Evolutionary conservation across 2,888 invertebrate genomes (phyloP).

Genomic region (Dasysyrphus albostriatus): DNA sequence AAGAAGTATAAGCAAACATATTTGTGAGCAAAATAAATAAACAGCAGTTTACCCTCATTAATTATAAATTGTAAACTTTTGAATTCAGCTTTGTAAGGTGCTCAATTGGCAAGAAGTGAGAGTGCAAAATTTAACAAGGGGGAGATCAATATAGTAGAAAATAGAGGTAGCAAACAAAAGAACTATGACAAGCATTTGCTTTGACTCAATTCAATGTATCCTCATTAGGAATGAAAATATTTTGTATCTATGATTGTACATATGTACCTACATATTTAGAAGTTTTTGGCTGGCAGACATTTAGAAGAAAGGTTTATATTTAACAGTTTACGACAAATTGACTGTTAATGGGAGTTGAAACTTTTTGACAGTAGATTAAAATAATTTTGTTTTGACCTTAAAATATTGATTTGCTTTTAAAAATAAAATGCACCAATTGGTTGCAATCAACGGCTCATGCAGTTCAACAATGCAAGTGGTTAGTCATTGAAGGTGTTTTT

Average conservation of each 20-base stretch:
- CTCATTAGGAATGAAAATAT: slow-evolving; percentile 9
- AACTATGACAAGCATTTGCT: slow-evolving; percentile 14
- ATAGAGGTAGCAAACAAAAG: slow-evolving; percentile 1
- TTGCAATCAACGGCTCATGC: no score
- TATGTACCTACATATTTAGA: neutral
- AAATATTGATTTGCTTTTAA: no score
- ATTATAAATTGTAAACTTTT: slow-evolving; percentile 46
- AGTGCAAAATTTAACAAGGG: slow-evolving; percentile 15
- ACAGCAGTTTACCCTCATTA: slow-evolving; percentile 38
- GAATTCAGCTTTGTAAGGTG: slow-evolving; percentile 28
- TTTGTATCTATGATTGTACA: neutral
- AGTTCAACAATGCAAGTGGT: no score
- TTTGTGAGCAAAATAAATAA: slow-evolving; percentile 18
- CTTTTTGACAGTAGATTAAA: neutral
- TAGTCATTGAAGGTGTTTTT: no score
- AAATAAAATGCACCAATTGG: no score
- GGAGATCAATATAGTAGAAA: neutral
- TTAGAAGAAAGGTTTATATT: slow-evolving; percentile 1
- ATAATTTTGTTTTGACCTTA: no score
- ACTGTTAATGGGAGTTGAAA: neutral
- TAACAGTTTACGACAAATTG: slow-evolving; percentile 22
- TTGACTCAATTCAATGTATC: slow-evolving; percentile 6
- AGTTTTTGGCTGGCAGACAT: neutral
- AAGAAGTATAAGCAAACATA: neutral
- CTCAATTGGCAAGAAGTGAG: slow-evolving; percentile 42